phyloP scores from a whole-genome alignment of 2,113 vertebrate genomes.

The Crotophaga sulcirostris region DNA sequence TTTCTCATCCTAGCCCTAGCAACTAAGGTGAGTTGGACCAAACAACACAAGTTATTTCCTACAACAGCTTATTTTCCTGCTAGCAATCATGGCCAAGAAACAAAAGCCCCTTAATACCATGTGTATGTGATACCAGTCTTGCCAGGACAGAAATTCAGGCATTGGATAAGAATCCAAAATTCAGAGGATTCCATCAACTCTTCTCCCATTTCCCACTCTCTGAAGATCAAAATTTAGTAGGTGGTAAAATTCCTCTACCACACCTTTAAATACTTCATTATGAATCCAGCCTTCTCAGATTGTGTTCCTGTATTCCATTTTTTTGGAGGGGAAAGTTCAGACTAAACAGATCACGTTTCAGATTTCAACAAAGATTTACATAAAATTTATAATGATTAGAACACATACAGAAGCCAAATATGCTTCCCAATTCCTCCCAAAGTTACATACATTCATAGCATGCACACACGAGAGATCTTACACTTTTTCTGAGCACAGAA shows the following conservation, averaged over 20 bases:
- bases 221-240: background rate
- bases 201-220: background rate
- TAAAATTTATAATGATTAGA: background rate
- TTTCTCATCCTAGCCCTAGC: background rate
- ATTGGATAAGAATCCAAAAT: background rate
- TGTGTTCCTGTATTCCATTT: background rate
- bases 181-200: background rate
- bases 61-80: background rate
- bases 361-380: background rate
- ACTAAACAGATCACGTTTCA: background rate
- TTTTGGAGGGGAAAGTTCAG: background rate
- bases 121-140: background rate
- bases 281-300: background rate
- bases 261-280: background rate
- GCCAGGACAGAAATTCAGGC: background rate
- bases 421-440: background rate
- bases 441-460: background rate
- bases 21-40: background rate
- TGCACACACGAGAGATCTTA: background rate
- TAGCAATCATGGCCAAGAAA: background rate
- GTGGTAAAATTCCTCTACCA: background rate
- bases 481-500: background rate
- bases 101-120: background rate
- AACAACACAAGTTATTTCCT: background rate
- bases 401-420: background rate